phyloP scores from a whole-genome alignment of 2,113 vertebrate species.

The Ciconia maguari region DNA sequence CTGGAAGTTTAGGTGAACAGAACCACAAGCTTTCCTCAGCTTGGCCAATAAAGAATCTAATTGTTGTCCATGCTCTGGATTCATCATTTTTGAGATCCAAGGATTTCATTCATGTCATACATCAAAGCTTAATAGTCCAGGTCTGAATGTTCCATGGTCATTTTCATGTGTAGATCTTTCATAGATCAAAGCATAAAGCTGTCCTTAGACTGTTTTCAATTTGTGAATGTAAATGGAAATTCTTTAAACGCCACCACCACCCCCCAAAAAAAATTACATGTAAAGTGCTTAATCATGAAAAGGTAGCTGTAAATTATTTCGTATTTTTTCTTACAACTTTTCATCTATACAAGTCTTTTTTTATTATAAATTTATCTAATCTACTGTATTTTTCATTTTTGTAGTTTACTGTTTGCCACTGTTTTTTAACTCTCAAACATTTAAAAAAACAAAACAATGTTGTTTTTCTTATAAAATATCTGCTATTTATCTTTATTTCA shows the following conservation, averaged over 20 bases:
- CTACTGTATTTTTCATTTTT: background rate
- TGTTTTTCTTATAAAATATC: background rate
- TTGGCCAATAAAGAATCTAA: background rate
- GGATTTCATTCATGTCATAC: constrained; percentile 47
- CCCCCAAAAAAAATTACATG: background rate
- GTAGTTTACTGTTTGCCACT: background rate
- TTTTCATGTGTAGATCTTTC: constrained; percentile 56
- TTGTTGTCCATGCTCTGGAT: background rate
- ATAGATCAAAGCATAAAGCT: constrained; percentile 53
- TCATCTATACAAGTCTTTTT: background rate
- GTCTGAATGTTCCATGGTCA: constrained; percentile 36
- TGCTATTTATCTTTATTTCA: background rate
- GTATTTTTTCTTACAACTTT: background rate
- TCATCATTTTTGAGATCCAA: constrained; percentile 55
- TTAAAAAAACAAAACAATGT: background rate
- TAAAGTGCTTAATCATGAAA: background rate
- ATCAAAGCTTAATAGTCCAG: constrained; percentile 42
- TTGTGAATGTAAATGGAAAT: constrained; percentile 48
- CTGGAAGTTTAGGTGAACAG: background rate
- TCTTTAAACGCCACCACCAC: background rate
- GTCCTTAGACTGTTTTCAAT: constrained; percentile 49
- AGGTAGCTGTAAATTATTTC: background rate
- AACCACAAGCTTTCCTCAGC: background rate
- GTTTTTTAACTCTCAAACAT: background rate
- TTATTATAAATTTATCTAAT: background rate